phyloP scores from a whole-genome alignment of 2,113 vertebrate genomes.

The Mirza zaza region DNA sequence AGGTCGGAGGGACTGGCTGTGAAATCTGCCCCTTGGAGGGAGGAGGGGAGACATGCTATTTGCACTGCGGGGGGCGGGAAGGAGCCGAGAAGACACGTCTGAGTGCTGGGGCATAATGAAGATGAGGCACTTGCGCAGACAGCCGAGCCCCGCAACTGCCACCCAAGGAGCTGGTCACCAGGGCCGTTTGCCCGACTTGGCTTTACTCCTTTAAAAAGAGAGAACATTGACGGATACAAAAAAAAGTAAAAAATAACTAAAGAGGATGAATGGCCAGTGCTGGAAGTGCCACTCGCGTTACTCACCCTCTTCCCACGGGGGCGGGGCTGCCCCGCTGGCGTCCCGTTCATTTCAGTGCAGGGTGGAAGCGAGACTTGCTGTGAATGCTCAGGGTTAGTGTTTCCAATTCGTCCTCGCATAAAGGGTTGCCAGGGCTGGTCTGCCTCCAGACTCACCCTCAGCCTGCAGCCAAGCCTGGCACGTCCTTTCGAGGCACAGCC shows the following conservation, averaged over 20 bases:
- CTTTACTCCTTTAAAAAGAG: neutral
- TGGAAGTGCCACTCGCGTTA: rapidly evolving
- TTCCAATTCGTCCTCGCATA: slow-evolving; percentile 69
- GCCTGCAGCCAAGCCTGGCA: slow-evolving; percentile 57
- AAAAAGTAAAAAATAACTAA: neutral
- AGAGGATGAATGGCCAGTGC: neutral
- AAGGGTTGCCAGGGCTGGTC: slow-evolving; percentile 56
- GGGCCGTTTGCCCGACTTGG: neutral
- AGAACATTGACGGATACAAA: neutral
- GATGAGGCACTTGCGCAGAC: neutral
- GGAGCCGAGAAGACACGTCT: neutral
- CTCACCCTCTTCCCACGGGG: neutral
- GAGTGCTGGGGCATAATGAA: neutral
- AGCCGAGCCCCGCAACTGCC: neutral
- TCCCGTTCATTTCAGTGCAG: slow-evolving; percentile 68
- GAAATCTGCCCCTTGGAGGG: neutral
- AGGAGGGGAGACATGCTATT: neutral
- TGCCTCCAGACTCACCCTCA: slow-evolving; percentile 40
- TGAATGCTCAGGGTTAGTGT: slow-evolving; percentile 69
- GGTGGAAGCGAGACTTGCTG: slow-evolving; percentile 70
- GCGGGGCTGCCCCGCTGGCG: slow-evolving; percentile 58
- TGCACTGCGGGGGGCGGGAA: neutral
- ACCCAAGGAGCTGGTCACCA: neutral
- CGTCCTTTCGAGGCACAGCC: slow-evolving; percentile 62
- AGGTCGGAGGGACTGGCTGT: neutral